A percentile compares a stretch with the other conserved stretches of the same genome.
Evolutionary conservation across 1,140 invertebrate species (phyloP).

Genomic region (Drosophila virilis): DNA sequence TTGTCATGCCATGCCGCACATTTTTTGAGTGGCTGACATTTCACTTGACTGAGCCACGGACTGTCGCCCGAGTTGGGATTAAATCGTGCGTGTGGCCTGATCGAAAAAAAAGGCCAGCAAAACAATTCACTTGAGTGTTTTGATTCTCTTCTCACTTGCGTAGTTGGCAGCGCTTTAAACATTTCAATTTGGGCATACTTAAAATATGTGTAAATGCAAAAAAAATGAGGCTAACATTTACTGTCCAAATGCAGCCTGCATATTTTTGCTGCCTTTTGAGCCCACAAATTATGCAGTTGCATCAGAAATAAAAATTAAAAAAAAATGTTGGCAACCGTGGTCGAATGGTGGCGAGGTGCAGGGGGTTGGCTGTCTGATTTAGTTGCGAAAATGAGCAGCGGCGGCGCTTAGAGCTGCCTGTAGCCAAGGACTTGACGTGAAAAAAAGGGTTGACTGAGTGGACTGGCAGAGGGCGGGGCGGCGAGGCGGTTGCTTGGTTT

Average conservation of each 20-base stretch:
- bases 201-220: background rate
- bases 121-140: slow-evolving; percentile 47
- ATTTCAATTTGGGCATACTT: slow-evolving; percentile 42
- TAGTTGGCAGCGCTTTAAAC: slow-evolving; percentile 27
- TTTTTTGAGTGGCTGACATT: slow-evolving; percentile 79
- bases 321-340: slow-evolving; percentile 60
- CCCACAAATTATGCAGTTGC: slow-evolving; percentile 49
- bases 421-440: slow-evolving; percentile 52
- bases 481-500: background rate
- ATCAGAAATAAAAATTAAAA: slow-evolving; percentile 44
- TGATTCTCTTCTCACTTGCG: slow-evolving; percentile 15
- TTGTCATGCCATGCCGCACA: slow-evolving; percentile 63
- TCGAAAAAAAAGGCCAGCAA: background rate
- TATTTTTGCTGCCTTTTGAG: slow-evolving; percentile 48
- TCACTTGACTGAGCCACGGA: slow-evolving; percentile 54
- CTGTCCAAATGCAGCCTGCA: slow-evolving; percentile 47
- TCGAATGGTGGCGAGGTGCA: background rate
- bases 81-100: slow-evolving; percentile 65
- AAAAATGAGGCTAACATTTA: slow-evolving; percentile 4
- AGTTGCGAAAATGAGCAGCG: slow-evolving; percentile 78
- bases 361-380: slow-evolving; percentile 64
- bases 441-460: slow-evolving; percentile 42
- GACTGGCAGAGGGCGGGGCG: background rate
- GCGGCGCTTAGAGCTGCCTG: slow-evolving; percentile 46
- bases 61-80: slow-evolving; percentile 24